Evolutionary conservation across 2,113 vertebrate species (phyloP), one percentile per base, ranked within the genome.

Genomic region (Hemiprocne comata): DNA sequence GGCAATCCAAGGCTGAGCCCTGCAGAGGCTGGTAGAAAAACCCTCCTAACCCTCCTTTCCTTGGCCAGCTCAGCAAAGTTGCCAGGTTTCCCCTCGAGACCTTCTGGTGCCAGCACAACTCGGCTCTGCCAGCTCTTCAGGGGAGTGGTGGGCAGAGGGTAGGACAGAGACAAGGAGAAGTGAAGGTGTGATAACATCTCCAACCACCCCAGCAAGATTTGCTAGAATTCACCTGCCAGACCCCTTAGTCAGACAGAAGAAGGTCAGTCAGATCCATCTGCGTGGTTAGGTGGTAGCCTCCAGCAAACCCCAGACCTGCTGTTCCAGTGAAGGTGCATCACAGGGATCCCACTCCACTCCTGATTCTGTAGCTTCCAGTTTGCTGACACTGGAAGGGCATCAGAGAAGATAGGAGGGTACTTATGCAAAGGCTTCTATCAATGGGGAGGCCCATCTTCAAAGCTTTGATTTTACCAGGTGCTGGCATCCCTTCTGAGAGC

Each of bases 301-400:
- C 74, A 73, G 86, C 87, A 57, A 89, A 79, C 13, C 74, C 87
- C 17, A 23, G 93, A 89, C 90, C 77, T 86, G 90, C 95, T 91
- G 93, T 89, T 94, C 94, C 94, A 89, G 87, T 8, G 83, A 69
- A 74, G 89, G 92, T 73, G 80, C 93, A 93, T 90, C 85, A 26
- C 58, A 80, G 83, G 53, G 86, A 83, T 95, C 85, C 90, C 87
- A 85, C 72, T 85, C 57, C n/a, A 2, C 5, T 79, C 95, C 94
- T 73, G 92, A 29, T 31, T 77, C 42, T 78, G 96, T 91, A 96
- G 91, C 84, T 93, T 93, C 61, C 64, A 73, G 67, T 89, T 95
- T 95, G 73, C 85, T 93, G 90, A 92, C 79, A 96, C 97, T 97
- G 97, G 97, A 98, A 98, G 97, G 96, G 46, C 93, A 93, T 96